A percentile compares a stretch with the other conserved stretches of the same genome.
Conservation (phyloP, 2,113 vertebrate genomes). For the Halcyon senegalensis region DNA sequence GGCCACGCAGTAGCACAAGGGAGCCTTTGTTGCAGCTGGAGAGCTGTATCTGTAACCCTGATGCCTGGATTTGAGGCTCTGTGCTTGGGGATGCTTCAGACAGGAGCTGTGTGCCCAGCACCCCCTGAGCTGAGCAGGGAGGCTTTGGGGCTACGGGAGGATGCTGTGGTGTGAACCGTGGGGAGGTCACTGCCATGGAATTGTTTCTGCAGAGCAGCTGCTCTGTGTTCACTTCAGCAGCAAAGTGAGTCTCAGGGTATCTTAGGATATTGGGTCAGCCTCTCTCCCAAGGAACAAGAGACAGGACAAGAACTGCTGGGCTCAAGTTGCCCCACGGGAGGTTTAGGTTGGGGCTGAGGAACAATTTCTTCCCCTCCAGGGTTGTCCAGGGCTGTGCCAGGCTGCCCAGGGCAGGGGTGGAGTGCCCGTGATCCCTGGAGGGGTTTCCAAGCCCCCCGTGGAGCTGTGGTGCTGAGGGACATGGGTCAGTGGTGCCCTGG, state of each 20-base stretch:
- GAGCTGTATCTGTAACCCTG: neutral
- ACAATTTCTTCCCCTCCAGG: too few species aligned
- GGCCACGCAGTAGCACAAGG: neutral
- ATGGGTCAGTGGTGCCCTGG: neutral
- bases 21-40: neutral
- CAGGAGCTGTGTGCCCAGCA: neutral
- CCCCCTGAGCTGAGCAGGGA: neutral
- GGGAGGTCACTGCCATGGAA: neutral
- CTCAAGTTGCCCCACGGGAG: too few species aligned
- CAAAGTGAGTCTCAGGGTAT: neutral
- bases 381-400: too few species aligned
- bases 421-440: too few species aligned
- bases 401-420: too few species aligned
- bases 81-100: accelerated
- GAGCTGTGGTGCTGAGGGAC: neutral
- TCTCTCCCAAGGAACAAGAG: too few species aligned
- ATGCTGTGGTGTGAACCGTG: neutral
- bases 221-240: accelerated
- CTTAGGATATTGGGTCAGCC: too few species aligned
- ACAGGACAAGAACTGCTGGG: too few species aligned
- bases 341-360: too few species aligned
- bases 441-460: neutral
- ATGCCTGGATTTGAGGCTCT: neutral
- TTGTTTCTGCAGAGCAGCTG: neutral
- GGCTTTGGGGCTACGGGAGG: neutral